Evolutionary conservation across 2,888 invertebrate species (phyloP), one percentile per base, ranked within the genome.

Genomic region (Trichopoda pennipes): DNA sequence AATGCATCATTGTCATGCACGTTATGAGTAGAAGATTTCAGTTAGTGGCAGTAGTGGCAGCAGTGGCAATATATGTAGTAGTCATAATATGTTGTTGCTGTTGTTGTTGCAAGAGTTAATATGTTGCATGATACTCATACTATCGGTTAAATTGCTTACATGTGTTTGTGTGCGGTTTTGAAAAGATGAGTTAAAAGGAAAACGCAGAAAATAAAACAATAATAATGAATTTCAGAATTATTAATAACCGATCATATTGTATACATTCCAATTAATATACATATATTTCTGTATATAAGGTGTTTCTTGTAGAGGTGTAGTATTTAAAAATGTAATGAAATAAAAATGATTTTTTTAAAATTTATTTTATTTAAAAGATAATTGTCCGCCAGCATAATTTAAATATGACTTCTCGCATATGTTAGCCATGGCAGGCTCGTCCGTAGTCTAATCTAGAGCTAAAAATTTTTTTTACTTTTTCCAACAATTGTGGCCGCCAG

Each of bases 151-250:
- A 79, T 79, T 73, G 73, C 53, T 79, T 79, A 73, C 73, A 73
- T 79, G 61, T 17, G 47, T 82, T 64, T 80, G 35, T 64, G 70
- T 80, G 74, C 58, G 68, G 69, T 80, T 74, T 80, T 61, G 35
- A 77, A 77, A 69, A 61, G 51, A 60, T 19, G 78, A 72, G 49
- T 64, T 68, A 60, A 81, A 66, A 66, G 72, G 21, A 76, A 74
- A 61, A 76, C 63, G 47, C 35, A 64, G 53, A 66, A 68, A 61
- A 73, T 58, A 75, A 69, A 80, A 80, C 64, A 78, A 75, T 79
- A 61, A 79, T 79, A 82, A 82, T 82, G 79, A 79, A 79, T 82
- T 79, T 72, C 82, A 79, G 75, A 75, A 76, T 79, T 82, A 82
- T 82, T 82, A 82, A 82, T 82, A 82, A 82, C 79, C 82, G 75